A percentile compares a stretch with the other conserved stretches of the same genome.
phyloP scores from a whole-genome alignment of 2,797 vertebrate species.

The Lepus townsendii region DNA sequence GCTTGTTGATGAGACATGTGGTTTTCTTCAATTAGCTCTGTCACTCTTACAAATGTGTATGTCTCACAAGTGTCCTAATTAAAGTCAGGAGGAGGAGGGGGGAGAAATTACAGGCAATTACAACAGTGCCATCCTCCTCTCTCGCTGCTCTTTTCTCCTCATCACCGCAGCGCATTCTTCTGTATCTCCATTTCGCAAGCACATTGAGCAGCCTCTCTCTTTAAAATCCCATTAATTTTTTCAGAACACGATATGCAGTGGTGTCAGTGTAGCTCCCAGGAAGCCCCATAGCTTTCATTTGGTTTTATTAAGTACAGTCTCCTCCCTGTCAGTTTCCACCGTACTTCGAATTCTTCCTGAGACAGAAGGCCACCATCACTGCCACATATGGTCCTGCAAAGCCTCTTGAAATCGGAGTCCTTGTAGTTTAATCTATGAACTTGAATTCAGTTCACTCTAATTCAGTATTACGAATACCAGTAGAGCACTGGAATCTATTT shows the following conservation, averaged over 20 bases:
- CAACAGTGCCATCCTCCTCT: constrained; percentile 62
- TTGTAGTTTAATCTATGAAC: background rate
- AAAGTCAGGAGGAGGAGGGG: constrained; percentile 75
- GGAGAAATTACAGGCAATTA: constrained; percentile 72
- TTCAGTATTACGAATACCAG: background rate
- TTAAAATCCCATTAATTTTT: constrained; percentile 85
- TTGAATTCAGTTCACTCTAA: background rate
- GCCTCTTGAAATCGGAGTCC: background rate
- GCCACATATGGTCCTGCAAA: background rate
- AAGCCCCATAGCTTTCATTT: constrained; percentile 70
- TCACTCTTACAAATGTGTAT: constrained; percentile 79
- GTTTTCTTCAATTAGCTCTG: constrained; percentile 85
- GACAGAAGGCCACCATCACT: constrained; percentile 7
- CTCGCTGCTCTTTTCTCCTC: constrained; percentile 65
- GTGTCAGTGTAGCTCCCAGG: constrained; percentile 71
- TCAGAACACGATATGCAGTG: constrained; percentile 69
- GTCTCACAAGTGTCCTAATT: constrained; percentile 83
- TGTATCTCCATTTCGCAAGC: constrained; percentile 82
- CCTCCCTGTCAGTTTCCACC: constrained; percentile 49
- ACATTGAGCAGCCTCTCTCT: constrained; percentile 78
- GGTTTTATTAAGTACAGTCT: constrained; percentile 70
- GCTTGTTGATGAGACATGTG: constrained; percentile 83
- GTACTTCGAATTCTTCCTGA: constrained; percentile 53
- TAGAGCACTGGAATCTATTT: background rate
- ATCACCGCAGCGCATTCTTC: constrained; percentile 56